Percentiles rank a stretch among this genome's conserved stretches.
These are phyloP conservation scores for Hirundichthys speculiger DNA, from an alignment of 2,113 vertebrate genomes.

Conservation along the genomic window DNA sequence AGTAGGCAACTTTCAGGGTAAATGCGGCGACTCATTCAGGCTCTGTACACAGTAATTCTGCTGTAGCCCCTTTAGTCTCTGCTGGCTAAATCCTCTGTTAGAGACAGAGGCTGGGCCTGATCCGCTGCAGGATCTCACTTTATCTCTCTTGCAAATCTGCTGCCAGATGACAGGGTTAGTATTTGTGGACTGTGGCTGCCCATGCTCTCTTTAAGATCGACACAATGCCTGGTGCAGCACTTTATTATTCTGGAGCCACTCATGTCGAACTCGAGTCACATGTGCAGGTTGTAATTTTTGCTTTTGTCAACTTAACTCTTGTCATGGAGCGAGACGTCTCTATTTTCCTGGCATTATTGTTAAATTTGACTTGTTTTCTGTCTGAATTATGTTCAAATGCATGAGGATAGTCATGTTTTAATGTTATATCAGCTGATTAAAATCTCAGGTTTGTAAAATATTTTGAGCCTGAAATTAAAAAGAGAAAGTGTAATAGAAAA, in stretches of 20 bases:
- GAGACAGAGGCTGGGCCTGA: slow-evolving; percentile 76
- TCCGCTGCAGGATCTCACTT: slow-evolving; percentile 78
- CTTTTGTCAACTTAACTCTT: too few species aligned
- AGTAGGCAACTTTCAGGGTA: slow-evolving; percentile 63
- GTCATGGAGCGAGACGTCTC: too few species aligned
- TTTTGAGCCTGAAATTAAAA: too few species aligned
- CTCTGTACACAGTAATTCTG: slow-evolving; percentile 74
- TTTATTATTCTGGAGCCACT: slow-evolving; percentile 21
- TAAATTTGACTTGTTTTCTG: too few species aligned
- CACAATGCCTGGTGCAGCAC: slow-evolving; percentile 47
- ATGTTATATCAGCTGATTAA: too few species aligned
- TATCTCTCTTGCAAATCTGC: slow-evolving; percentile 83
- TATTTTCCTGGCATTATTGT: too few species aligned
- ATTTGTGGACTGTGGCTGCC: slow-evolving; percentile 72
- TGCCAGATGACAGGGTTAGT: slow-evolving; percentile 78
- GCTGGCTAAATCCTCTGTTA: slow-evolving; percentile 80
- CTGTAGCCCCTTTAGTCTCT: slow-evolving; percentile 70
- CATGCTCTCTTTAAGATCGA: slow-evolving; percentile 63
- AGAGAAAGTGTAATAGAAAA: too few species aligned
- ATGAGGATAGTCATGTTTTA: too few species aligned
- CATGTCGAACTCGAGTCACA: too few species aligned
- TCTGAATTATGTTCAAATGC: too few species aligned
- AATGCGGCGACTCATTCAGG: slow-evolving; percentile 68
- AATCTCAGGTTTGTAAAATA: too few species aligned
- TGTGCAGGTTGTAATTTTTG: too few species aligned